phyloP scores from a whole-genome alignment of 2,888 invertebrate genomes.

The Pachliopta kotzebuea region DNA sequence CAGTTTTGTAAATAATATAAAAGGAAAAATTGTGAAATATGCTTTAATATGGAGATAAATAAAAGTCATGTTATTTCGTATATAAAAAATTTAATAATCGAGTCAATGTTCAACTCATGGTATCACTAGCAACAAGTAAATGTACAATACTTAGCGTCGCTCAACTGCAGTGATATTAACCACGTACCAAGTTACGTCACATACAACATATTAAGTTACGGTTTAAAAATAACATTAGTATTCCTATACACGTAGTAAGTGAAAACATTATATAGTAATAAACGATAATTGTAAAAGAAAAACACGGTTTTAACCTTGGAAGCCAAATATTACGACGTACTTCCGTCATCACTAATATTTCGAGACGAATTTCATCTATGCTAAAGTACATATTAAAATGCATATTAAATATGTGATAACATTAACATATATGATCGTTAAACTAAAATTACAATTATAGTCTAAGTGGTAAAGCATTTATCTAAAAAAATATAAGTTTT shows the following conservation, averaged over 20 bases:
- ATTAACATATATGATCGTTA: constrained; percentile 48
- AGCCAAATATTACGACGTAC: constrained; percentile 44
- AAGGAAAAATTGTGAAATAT: not conserved
- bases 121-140: constrained; percentile 70
- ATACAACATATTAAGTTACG: constrained; percentile 30
- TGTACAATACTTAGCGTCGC: constrained; percentile 52
- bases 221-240: constrained; percentile 38
- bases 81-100: constrained; percentile 74
- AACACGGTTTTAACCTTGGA: constrained; percentile 41
- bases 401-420: constrained; percentile 56
- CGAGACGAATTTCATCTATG: constrained; percentile 38
- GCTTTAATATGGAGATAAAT: not conserved
- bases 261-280: constrained; percentile 17
- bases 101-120: constrained; percentile 62
- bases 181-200: constrained; percentile 5
- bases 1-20: not conserved
- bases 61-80: constrained; percentile 43
- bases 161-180: constrained; percentile 35
- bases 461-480: constrained; percentile 61
- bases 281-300: constrained; percentile 25
- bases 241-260: constrained; percentile 32
- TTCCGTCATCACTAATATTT: constrained; percentile 25
- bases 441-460: constrained; percentile 46
- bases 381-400: constrained; percentile 48
- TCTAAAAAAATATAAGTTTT: constrained; percentile 37